A percentile compares a stretch with the other conserved stretches of the same genome.
phyloP scores from a whole-genome alignment of 2,888 invertebrate species.

The Incurvaria masculella region DNA sequence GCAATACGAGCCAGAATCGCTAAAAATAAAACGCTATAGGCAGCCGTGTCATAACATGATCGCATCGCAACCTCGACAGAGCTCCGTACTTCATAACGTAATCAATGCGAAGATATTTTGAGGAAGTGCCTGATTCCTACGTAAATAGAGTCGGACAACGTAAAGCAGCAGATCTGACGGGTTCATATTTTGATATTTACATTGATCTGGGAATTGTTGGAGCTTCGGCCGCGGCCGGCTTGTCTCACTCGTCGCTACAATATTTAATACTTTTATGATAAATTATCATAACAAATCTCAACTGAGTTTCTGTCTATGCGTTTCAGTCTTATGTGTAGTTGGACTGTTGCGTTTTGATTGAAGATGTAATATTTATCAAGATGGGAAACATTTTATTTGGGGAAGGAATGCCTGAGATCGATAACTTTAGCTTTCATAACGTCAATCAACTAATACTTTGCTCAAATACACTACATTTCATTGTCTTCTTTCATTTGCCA shows the following conservation, averaged over 20 bases:
- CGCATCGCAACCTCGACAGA: not conserved
- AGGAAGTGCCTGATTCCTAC: not conserved
- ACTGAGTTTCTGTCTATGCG: conserved; percentile 44
- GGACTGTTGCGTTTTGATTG: conserved; percentile 33
- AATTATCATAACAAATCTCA: conserved; percentile 58
- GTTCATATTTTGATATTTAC: conserved; percentile 1
- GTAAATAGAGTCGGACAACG: not conserved
- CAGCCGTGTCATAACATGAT: not conserved
- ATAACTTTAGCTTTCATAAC: too few relatives aligned
- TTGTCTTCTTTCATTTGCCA: too few relatives aligned
- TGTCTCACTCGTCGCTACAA: conserved; percentile 57
- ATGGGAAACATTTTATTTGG: too few relatives aligned
- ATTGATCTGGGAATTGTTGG: not conserved
- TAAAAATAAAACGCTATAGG: not conserved
- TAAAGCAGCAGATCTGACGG: not conserved
- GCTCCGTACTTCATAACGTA: not conserved
- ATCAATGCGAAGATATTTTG: not conserved
- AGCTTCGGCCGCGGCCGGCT: conserved; percentile 29
- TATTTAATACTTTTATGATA: conserved; percentile 60
- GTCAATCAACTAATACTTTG: too few relatives aligned
- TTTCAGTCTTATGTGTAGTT: conserved; percentile 33
- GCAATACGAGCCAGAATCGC: not conserved
- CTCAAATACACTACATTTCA: too few relatives aligned
- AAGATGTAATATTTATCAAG: too few relatives aligned
- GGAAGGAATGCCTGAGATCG: too few relatives aligned